phyloP scores from a whole-genome alignment of 92 coral and sea anemone species.

The Parazoanthus swiftii region DNA sequence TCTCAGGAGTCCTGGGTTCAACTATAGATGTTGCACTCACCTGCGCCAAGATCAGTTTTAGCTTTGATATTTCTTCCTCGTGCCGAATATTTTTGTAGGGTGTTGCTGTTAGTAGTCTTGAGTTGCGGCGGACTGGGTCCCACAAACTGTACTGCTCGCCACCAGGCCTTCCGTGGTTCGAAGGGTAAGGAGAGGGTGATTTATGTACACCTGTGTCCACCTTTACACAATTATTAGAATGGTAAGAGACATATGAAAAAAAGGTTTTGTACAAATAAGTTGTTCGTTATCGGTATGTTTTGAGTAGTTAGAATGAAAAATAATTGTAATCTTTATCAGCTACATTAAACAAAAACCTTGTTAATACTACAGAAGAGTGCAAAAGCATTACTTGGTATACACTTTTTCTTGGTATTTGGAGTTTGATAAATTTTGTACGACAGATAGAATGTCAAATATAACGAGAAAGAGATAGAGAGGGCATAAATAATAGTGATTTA shows the following conservation, averaged over 20 bases:
- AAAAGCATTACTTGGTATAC: too few species aligned
- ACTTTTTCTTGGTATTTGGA: too few species aligned
- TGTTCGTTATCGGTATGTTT: neutral
- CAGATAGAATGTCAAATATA: too few species aligned
- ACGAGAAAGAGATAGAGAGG: too few species aligned
- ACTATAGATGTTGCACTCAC: neutral
- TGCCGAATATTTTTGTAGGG: neutral
- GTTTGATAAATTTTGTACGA: too few species aligned
- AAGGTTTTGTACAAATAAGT: neutral
- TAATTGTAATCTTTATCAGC: too few species aligned
- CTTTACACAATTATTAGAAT: neutral
- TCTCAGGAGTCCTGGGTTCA: too few species aligned
- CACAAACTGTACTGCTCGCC: slow-evolving; percentile 39
- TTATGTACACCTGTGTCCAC: slow-evolving; percentile 53
- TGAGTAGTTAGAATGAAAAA: too few species aligned
- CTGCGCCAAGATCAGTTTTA: slow-evolving; percentile 11
- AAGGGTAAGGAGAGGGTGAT: slow-evolving; percentile 9
- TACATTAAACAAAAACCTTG: too few species aligned
- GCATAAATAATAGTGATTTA: too few species aligned
- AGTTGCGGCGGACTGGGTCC: slow-evolving; percentile 36
- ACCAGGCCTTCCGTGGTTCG: neutral
- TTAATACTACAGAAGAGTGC: too few species aligned
- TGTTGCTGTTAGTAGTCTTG: neutral
- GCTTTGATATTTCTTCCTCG: slow-evolving; percentile 32
- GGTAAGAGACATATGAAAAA: neutral